Evolutionary conservation across 92 coral and sea anemone genomes (phyloP).

Genomic region (Epizoanthus fatuus): DNA sequence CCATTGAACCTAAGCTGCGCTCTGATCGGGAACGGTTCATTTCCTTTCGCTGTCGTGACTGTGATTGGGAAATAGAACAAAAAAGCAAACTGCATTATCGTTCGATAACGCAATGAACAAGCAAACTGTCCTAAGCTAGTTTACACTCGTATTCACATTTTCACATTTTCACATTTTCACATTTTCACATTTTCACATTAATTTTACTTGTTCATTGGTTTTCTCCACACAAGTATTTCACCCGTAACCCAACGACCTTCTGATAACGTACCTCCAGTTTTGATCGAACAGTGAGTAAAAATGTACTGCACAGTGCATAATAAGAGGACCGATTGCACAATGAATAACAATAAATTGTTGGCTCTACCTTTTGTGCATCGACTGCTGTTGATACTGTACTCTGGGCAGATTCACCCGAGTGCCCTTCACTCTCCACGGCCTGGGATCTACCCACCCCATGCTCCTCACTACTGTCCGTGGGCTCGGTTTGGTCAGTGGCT

Average conservation of each 20-base stretch:
- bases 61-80: slow-evolving; percentile 1
- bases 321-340: no score
- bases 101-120: not conserved
- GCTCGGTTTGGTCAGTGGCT: slow-evolving; percentile 83
- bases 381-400: slow-evolving; percentile 55
- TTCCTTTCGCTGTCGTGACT: slow-evolving; percentile 92
- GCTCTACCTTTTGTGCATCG: slow-evolving; percentile 73
- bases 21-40: slow-evolving; percentile 97
- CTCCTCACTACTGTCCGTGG: slow-evolving; percentile 78
- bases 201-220: no score
- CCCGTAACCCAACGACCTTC: no score
- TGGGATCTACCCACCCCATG: slow-evolving; percentile 84
- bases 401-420: slow-evolving; percentile 78
- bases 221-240: no score
- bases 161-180: no score
- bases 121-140: not conserved
- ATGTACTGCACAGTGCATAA: no score
- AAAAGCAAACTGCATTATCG: not conserved
- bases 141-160: no score
- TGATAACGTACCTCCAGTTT: no score
- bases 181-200: no score
- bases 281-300: no score
- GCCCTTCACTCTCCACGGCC: slow-evolving; percentile 84
- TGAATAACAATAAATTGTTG: not conserved
- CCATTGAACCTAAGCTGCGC: slow-evolving; percentile 93